A percentile compares a stretch with the other conserved stretches of the same genome.
These are phyloP conservation scores for Haliclystus octoradiatus DNA, from an alignment of 30 jellyfish, hydroid and myxozoan species.

Conservation along the genomic window DNA sequence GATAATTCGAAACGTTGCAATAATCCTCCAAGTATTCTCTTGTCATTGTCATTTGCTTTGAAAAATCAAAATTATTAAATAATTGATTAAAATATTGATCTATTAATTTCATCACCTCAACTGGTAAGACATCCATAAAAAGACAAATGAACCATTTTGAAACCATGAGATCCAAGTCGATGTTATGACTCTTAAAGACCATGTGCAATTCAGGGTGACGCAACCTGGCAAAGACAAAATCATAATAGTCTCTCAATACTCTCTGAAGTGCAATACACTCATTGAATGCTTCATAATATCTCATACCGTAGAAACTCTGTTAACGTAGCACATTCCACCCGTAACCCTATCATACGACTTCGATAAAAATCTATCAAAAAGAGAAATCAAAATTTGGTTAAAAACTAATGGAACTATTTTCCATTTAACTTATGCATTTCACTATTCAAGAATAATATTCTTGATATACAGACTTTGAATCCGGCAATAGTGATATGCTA, in stretches of 20 bases:
- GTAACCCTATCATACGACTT: slow-evolving; percentile 56
- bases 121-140: slow-evolving; percentile 84
- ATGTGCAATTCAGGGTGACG: slow-evolving; percentile 54
- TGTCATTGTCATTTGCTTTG: too few species aligned
- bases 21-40: too few species aligned
- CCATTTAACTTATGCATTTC: too few species aligned
- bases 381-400: too few species aligned
- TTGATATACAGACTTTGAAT: too few species aligned
- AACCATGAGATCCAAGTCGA: slow-evolving; percentile 57
- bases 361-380: slow-evolving; percentile 57
- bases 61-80: too few species aligned
- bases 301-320: slow-evolving; percentile 55
- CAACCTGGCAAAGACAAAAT: slow-evolving; percentile 21
- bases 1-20: too few species aligned
- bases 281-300: not conserved
- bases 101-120: slow-evolving; percentile 79
- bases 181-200: slow-evolving; percentile 45
- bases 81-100: too few species aligned
- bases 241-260: not conserved
- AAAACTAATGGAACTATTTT: too few species aligned
- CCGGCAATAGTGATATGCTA: too few species aligned
- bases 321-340: slow-evolving; percentile 63
- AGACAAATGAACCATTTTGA: slow-evolving; percentile 94
- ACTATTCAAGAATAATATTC: too few species aligned
- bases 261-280: not conserved